These are phyloP conservation scores for Rhinopithecus roxellana DNA, from an alignment of 2,113 vertebrate species.

Conservation along the genomic window DNA sequence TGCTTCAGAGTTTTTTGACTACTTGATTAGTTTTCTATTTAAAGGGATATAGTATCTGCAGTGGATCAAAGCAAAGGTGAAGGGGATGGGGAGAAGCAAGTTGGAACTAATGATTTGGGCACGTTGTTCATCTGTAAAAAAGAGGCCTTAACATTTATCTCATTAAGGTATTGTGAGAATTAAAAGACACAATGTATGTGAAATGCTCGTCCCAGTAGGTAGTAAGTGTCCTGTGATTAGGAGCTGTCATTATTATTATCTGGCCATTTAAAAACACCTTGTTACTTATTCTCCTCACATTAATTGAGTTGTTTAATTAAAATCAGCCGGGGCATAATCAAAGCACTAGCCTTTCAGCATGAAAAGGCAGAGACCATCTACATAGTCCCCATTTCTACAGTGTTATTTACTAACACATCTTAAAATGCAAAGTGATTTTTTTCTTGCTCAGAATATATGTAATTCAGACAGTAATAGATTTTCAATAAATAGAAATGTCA, in stretches of 20 bases:
- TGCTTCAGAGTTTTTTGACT: background rate
- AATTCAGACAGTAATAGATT: slow-evolving; percentile 6
- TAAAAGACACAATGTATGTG: background rate
- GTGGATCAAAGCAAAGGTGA: background rate
- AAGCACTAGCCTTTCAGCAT: background rate
- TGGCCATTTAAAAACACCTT: background rate
- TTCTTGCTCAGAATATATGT: background rate
- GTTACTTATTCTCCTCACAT: background rate
- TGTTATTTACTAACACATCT: slow-evolving; percentile 18
- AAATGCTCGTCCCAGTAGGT: background rate
- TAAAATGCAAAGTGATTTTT: slow-evolving; percentile 18
- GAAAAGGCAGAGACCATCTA: background rate
- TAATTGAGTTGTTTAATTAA: background rate
- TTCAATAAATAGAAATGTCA: background rate
- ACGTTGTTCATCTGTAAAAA: background rate
- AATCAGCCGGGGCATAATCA: background rate
- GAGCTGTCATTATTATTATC: background rate
- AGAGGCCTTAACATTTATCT: background rate
- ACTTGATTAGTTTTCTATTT: background rate
- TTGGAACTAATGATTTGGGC: background rate
- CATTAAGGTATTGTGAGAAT: background rate
- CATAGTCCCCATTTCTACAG: background rate
- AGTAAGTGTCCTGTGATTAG: background rate
- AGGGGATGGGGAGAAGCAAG: background rate
- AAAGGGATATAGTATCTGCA: background rate